These are phyloP conservation scores for Henricia sp. DNA, from an alignment of 53 echinoderm and acorn worm species.

Conservation along the genomic window DNA sequence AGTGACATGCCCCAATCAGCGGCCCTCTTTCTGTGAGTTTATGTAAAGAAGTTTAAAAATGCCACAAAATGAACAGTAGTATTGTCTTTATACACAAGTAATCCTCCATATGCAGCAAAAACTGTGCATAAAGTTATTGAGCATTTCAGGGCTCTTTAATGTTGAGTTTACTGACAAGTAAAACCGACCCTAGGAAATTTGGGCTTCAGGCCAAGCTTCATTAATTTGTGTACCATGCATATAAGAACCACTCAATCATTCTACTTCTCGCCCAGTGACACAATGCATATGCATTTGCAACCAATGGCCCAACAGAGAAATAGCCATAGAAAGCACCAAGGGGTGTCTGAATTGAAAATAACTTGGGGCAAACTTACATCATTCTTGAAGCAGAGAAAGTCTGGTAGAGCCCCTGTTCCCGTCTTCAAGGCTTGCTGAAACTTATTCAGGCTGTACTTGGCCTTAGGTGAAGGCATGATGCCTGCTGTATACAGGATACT, in stretches of 20 bases:
- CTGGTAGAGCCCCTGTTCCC: not conserved
- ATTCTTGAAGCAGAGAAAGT: slow-evolving; percentile 24
- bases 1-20: too few relatives aligned
- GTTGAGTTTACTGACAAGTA: too few relatives aligned
- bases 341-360: not conserved
- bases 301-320: too few relatives aligned
- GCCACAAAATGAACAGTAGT: too few relatives aligned
- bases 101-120: too few relatives aligned
- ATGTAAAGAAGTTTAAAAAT: not conserved
- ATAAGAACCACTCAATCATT: not conserved
- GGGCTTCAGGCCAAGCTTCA: not conserved
- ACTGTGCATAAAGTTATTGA: too few relatives aligned
- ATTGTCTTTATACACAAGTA: too few relatives aligned
- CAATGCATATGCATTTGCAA: not conserved
- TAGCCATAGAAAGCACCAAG: too few relatives aligned
- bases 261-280: not conserved
- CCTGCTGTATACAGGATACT: slow-evolving; percentile 9
- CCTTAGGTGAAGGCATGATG: slow-evolving; percentile 18
- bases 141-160: too few relatives aligned
- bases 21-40: too few relatives aligned
- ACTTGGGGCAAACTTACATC: not conserved
- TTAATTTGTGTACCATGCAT: not conserved
- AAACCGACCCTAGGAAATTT: too few relatives aligned
- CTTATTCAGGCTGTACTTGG: not conserved
- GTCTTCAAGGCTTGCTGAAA: slow-evolving; percentile 7